Conservation (phyloP, 2,888 invertebrate genomes). For the Dioctria rufipes region DNA sequence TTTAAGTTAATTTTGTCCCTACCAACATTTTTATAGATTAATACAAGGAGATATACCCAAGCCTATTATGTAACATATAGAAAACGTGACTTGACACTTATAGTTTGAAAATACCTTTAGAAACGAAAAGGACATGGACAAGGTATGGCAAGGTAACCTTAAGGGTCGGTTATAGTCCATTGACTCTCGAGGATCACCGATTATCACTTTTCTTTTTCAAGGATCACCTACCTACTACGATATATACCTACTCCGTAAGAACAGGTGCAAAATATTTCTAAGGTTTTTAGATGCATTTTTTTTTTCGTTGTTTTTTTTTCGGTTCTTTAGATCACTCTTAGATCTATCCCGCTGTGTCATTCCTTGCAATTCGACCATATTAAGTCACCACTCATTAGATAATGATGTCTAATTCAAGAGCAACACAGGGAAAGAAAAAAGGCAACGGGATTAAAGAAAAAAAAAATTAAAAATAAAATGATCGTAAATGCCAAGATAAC, state of each 20-base stretch:
- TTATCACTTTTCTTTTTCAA: too few species aligned
- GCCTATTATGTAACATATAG: not conserved
- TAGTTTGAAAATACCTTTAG: not conserved
- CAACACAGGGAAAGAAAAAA: not conserved
- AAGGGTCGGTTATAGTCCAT: conserved; percentile 42
- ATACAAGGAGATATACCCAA: not conserved
- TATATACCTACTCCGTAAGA: conserved; percentile 6
- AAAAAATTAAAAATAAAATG: conserved; percentile 5
- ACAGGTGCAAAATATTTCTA: conserved; percentile 39
- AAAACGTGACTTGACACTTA: conserved; percentile 39
- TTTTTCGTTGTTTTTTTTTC: not conserved
- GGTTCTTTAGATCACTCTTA: conserved; percentile 34
- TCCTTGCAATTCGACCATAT: conserved; percentile 34
- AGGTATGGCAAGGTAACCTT: too few species aligned
- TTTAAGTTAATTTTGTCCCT: conserved; percentile 19
- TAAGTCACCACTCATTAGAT: conserved; percentile 53
- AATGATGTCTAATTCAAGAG: conserved; percentile 50
- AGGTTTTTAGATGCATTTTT: not conserved
- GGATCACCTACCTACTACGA: conserved; percentile 20
- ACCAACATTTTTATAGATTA: not conserved
- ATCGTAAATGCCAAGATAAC: conserved; percentile 53
- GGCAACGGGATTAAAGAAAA: too few species aligned
- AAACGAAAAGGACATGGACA: conserved; percentile 1
- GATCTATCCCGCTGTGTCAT: conserved; percentile 50
- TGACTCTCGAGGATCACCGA: not conserved